phyloP scores from a whole-genome alignment of 2,888 invertebrate species.

The Ectropis crepuscularia region DNA sequence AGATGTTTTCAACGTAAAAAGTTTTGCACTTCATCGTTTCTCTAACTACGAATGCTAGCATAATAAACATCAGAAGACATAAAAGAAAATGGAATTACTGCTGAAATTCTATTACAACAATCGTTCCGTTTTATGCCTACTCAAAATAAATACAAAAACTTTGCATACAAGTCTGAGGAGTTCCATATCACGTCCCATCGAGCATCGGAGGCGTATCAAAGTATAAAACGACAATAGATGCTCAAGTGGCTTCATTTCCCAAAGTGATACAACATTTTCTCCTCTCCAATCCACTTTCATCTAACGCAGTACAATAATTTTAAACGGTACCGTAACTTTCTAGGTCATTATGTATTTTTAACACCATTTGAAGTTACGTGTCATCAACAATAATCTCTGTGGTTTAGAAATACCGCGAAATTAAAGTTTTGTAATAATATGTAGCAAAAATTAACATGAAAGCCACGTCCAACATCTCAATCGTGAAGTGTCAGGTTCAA shows the following conservation, averaged over 20 bases:
- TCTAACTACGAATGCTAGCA: background rate
- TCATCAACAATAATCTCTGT: too few species aligned
- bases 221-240: constrained; percentile 56
- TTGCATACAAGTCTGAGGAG: constrained; percentile 39
- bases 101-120: constrained; percentile 35
- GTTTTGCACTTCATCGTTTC: too few species aligned
- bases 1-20: too few species aligned
- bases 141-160: constrained; percentile 37
- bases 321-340: constrained; percentile 32
- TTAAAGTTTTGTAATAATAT: too few species aligned
- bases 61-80: constrained; percentile 11
- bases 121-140: constrained; percentile 30
- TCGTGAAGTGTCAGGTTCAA: too few species aligned
- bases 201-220: constrained; percentile 51
- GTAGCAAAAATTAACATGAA: too few species aligned
- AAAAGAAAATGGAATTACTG: constrained; percentile 30
- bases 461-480: too few species aligned
- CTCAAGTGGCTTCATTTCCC: constrained; percentile 63
- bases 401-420: too few species aligned
- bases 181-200: constrained; percentile 51
- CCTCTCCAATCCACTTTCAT: constrained; percentile 60
- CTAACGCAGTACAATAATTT: constrained; percentile 43
- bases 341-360: background rate
- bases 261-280: constrained; percentile 66
- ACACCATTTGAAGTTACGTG: too few species aligned